A percentile compares a stretch with the other conserved stretches of the same genome.
Conservation (phyloP, 2,797 vertebrate genomes). For the Champsocephalus gunnari region DNA sequence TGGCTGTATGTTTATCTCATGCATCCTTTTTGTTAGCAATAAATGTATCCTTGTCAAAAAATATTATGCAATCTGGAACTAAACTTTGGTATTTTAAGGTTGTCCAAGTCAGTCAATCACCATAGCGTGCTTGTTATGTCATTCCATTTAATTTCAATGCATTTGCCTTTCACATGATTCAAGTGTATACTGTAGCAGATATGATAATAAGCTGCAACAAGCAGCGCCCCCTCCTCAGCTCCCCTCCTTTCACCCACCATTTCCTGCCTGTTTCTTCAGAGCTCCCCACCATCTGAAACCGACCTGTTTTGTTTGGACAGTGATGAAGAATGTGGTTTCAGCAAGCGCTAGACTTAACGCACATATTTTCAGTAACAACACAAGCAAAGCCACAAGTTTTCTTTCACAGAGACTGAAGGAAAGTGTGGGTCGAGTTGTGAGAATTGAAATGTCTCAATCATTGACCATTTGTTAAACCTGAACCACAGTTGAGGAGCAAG, state of each 20-base stretch:
- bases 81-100: conserved; percentile 19
- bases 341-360: conserved; percentile 62
- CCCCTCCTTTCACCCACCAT: conserved; percentile 53
- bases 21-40: not conserved
- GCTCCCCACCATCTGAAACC: conserved; percentile 67
- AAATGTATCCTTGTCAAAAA: not conserved
- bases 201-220: conserved; percentile 51
- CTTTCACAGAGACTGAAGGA: conserved; percentile 29
- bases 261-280: conserved; percentile 83
- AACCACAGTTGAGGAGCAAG: not conserved
- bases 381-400: conserved; percentile 49
- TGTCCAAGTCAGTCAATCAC: conserved; percentile 24
- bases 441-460: not conserved
- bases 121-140: conserved; percentile 9
- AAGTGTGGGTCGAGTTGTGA: conserved; percentile 7
- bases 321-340: conserved; percentile 77
- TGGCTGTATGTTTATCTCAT: not conserved
- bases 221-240: not conserved
- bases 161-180: conserved; percentile 25
- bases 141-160: conserved; percentile 24
- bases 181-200: conserved; percentile 35
- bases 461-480: not conserved
- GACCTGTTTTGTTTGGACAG: conserved; percentile 81
- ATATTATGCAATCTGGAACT: not conserved
- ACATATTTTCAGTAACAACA: conserved; percentile 42